Evolutionary conservation across 2,797 vertebrate species (phyloP), one percentile per base, ranked within the genome.

Genomic region (Gastrophryne carolinensis): DNA sequence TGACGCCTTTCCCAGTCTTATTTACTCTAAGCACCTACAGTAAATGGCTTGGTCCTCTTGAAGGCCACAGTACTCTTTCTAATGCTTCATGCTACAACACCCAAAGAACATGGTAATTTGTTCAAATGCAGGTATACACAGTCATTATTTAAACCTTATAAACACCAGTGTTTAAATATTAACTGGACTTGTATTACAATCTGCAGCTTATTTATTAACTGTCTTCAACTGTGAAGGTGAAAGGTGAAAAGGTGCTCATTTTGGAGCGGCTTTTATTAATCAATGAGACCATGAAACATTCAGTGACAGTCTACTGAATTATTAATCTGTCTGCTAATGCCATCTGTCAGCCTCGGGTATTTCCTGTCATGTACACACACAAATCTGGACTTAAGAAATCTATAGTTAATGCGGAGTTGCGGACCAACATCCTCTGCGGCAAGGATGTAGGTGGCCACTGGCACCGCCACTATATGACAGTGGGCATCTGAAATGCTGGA

Each of bases 141-240:
- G 41, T 29, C 13, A 13, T 65, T 23, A 13, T 65, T 49, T 65
- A 63, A 27, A 29, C 15, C 26, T 44, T 44, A 44, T 17, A 50
- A 21, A 0, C 5, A 34, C 3, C 44, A 15, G 11, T 15, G 62
- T 23, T 65, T 65, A 50, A 65, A 23, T 7, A 65, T 65, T 65
- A 65, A 65, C 41, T 12, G 21, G 8, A 32, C 32, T 41, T n/a
- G 3, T 5, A n/a, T n/a, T 44, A 15, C 37, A 47, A 44, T 12
- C 6, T 3, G 12, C 44, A 44, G 61, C 24, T 63, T 44, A 63
- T 44, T 10, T 39, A 63, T 63, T 63, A 63, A 63, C 61, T 19
- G 5, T 50, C 19, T 32, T 50, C 19, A 17, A 17, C 12, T 29
- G 23, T 65, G 13, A 23, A 65, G 44, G 17, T 34, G 44, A 30